Conservation (phyloP, 1,140 invertebrate species). For the Cryptotermes secundus region DNA sequence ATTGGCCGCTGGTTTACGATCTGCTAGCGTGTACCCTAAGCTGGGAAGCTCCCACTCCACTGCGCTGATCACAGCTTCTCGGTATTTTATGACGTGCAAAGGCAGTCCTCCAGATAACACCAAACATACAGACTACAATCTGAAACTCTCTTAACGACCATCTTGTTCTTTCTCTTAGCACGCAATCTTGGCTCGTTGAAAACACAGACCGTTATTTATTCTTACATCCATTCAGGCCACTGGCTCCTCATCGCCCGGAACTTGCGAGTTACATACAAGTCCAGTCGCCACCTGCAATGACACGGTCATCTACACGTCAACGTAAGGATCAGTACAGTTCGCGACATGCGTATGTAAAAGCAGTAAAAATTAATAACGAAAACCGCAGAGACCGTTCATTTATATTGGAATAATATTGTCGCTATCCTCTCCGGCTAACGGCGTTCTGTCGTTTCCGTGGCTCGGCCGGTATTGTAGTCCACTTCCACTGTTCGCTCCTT, state of each 20-base stretch:
- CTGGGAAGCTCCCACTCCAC: background rate
- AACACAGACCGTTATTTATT: background rate
- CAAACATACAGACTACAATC: background rate
- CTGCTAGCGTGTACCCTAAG: background rate
- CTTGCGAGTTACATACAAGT: background rate
- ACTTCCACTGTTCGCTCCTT: too few species aligned
- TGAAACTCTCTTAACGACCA: background rate
- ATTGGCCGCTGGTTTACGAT: background rate
- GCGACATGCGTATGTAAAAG: too few species aligned
- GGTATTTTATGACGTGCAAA: background rate
- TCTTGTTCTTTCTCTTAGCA: background rate
- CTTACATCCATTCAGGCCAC: background rate
- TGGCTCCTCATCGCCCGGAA: background rate
- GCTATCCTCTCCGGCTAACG: too few species aligned
- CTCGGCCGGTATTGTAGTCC: too few species aligned
- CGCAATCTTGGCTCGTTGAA: background rate
- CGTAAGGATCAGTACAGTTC: too few species aligned
- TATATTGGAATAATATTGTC: too few species aligned
- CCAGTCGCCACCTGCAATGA: too few species aligned
- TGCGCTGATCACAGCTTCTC: too few species aligned
- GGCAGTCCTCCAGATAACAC: background rate
- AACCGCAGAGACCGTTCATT: too few species aligned
- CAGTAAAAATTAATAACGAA: too few species aligned
- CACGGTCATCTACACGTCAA: too few species aligned
- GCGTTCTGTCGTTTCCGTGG: too few species aligned